Evolutionary conservation across 2,113 vertebrate genomes (phyloP).

Genomic region (Eupsittula cactorum): DNA sequence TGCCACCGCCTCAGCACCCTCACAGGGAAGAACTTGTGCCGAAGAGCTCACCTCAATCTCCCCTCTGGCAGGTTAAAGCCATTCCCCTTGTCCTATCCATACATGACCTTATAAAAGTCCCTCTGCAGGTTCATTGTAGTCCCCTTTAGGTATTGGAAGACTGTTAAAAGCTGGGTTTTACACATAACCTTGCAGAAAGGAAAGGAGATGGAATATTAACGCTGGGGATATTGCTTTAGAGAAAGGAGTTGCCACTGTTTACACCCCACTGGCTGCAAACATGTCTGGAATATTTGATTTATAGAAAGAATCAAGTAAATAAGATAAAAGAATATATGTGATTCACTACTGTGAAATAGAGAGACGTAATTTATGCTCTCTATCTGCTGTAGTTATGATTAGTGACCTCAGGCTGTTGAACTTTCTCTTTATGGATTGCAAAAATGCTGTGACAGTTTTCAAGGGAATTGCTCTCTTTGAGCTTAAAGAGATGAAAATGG

Average conservation of each 20-base stretch:
- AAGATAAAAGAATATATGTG: slow-evolving; percentile 28
- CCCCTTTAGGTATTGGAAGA: not conserved
- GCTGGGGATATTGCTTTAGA: not conserved
- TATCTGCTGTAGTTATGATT: slow-evolving; percentile 43
- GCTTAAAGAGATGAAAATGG: slow-evolving; percentile 73
- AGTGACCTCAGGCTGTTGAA: slow-evolving; percentile 81
- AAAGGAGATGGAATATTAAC: not conserved
- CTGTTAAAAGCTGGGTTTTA: not conserved
- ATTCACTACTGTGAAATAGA: slow-evolving; percentile 29
- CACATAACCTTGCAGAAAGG: not conserved
- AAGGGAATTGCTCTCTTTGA: slow-evolving; percentile 80
- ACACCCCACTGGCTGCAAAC: not conserved
- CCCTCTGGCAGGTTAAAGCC: not conserved
- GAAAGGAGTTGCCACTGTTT: not conserved
- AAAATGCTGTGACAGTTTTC: slow-evolving; percentile 76
- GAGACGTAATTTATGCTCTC: slow-evolving; percentile 50
- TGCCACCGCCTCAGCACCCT: not conserved
- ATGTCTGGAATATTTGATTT: not conserved
- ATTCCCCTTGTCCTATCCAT: not conserved
- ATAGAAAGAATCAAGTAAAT: slow-evolving; percentile 22
- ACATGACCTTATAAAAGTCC: not conserved
- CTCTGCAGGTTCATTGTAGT: not conserved
- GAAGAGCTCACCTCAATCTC: not conserved
- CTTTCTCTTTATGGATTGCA: slow-evolving; percentile 76
- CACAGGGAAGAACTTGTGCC: not conserved